A percentile compares a stretch with the other conserved stretches of the same genome.
phyloP scores from a whole-genome alignment of 2,797 vertebrate genomes.

The Rousettus madagascariensis region DNA sequence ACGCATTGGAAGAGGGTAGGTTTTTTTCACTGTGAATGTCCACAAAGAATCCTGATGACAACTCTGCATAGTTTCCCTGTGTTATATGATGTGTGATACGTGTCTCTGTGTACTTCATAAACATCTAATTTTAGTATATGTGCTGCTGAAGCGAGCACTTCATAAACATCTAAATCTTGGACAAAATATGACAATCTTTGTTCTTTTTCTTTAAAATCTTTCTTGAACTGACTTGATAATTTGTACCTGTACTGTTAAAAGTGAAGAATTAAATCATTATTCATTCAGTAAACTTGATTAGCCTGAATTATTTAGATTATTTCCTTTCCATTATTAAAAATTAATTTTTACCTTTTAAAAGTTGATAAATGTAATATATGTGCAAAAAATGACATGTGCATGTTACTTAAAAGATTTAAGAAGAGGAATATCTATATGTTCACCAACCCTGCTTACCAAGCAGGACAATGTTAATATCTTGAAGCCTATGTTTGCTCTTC shows the following conservation, averaged over 20 bases:
- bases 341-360: neutral
- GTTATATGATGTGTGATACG: neutral
- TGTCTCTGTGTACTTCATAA: neutral
- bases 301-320: neutral
- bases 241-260: neutral
- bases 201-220: neutral
- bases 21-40: neutral
- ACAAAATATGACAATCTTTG: neutral
- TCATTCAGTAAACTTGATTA: neutral
- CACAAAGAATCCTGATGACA: neutral
- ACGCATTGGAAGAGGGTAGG: neutral
- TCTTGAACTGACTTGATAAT: neutral
- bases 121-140: neutral
- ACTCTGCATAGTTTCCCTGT: neutral
- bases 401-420: neutral
- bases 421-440: neutral
- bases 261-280: neutral
- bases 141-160: too few relatives aligned
- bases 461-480: neutral
- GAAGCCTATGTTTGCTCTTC: neutral
- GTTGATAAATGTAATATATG: neutral
- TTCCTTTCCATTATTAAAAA: neutral
- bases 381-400: neutral
- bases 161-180: neutral
- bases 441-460: neutral